phyloP scores from a whole-genome alignment of 1,140 invertebrate species.

The Potamilus streckersoni region DNA sequence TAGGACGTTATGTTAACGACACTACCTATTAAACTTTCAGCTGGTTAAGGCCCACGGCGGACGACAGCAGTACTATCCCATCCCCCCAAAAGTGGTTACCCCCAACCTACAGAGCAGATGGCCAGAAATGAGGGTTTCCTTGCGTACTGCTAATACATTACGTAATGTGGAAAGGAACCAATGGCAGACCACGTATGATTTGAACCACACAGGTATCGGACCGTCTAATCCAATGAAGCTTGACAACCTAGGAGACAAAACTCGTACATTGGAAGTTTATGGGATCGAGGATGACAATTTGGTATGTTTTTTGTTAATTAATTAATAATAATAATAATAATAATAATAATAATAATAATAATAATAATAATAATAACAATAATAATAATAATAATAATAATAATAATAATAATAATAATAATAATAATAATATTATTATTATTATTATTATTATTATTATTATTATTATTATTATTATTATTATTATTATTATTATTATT shows the following conservation, averaged over 20 bases:
- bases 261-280: conserved; percentile 30
- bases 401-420: no score
- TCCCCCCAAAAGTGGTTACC: conserved; percentile 54
- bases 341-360: no score
- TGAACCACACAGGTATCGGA: conserved; percentile 60
- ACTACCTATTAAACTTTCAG: conserved; percentile 27
- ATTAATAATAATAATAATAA: no score
- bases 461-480: no score
- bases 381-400: no score
- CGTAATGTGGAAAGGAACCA: conserved; percentile 64
- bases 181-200: conserved; percentile 58
- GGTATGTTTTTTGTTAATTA: conserved; percentile 37
- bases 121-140: conserved; percentile 38
- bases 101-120: conserved; percentile 56
- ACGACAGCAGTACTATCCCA: conserved; percentile 58
- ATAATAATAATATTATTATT: no score
- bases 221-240: conserved; percentile 57
- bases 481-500: no score
- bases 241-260: conserved; percentile 61
- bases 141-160: conserved; percentile 51
- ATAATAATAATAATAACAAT: no score
- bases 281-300: conserved; percentile 54
- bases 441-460: no score
- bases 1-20: background rate
- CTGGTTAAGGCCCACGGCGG: conserved; percentile 51